Evolutionary conservation across 2,113 vertebrate genomes (phyloP), one percentile per base, ranked within the genome.

Genomic region (Pseudonaja textilis): DNA sequence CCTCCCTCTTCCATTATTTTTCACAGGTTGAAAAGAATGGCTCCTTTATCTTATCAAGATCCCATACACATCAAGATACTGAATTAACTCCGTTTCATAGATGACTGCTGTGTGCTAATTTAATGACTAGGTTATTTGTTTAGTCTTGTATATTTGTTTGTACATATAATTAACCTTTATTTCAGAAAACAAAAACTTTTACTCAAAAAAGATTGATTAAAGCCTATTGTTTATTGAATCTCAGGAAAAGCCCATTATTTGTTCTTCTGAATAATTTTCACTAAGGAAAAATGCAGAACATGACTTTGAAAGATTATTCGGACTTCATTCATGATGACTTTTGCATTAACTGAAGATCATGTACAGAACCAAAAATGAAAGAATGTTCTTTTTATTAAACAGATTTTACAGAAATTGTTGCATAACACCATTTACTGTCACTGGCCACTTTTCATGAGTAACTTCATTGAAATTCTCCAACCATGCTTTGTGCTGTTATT

Each of bases 1-100:
- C 56, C 45, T 18, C 26, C 12, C 81, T 20, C 29, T 10, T 10
- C 91, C 85, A 0, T 85, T 90, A 92, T 94, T 96, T 86, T 50
- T 92, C 94, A 96, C 98, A 98, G 98, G 97, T 97, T 59, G 98
- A 98, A 85, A 99, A 98, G 95, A 98, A 99, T 93, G 89, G 95
- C 2, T 95, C 97, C 23, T 92, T 97, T 90, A 95, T 97, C 94
- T 97, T 98, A 0, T 96, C 98, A 1, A 99, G 99, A 98, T 42
- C 74, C 98, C 98, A 97, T 99, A 96, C 97, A 88, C 90, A 26
- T 57, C 93, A 91, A 93, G 64, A 95, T 95, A 93, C 91, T 89
- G 34, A 93, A 92, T 91, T 93, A 93, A 95, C 95, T 94, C 47
- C 52, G 29, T 45, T 18, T 11, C 81, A 86, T 90, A 87, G 94